Evolutionary conservation across 2,888 invertebrate species (phyloP).

Genomic region (Griposia aprilina): DNA sequence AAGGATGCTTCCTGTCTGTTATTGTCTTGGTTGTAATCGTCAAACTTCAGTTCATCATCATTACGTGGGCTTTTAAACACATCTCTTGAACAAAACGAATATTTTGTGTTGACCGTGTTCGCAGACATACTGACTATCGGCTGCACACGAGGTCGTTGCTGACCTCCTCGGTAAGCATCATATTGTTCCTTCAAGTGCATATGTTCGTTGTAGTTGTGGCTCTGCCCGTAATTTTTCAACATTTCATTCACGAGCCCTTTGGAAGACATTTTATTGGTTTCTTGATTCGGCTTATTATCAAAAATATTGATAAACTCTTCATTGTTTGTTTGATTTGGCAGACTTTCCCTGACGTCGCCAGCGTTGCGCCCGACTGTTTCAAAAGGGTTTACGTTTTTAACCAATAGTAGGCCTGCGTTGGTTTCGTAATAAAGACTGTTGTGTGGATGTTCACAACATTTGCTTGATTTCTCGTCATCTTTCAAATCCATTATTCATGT

Average conservation of each 20-base stretch:
- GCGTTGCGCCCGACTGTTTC: conserved; percentile 30
- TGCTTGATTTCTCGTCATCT: conserved; percentile 41
- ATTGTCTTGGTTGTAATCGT: conserved; percentile 33
- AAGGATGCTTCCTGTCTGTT: conserved; percentile 31
- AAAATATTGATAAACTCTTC: conserved; percentile 41
- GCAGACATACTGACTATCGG: conserved; percentile 22
- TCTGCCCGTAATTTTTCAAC: conserved; percentile 27
- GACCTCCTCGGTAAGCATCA: background rate
- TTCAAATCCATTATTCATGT: conserved; percentile 65
- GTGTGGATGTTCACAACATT: conserved; percentile 33
- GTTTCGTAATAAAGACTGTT: conserved; percentile 35
- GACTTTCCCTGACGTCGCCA: conserved; percentile 26
- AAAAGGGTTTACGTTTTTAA: conserved; percentile 49
- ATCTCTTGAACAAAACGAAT: conserved; percentile 31
- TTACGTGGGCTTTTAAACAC: conserved; percentile 5
- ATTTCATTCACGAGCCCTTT: conserved; percentile 34
- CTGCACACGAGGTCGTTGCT: conserved; percentile 13
- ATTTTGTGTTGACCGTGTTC: conserved; percentile 5
- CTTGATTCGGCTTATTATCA: conserved; percentile 29
- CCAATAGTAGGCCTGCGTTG: conserved; percentile 42
- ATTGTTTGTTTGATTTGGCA: conserved; percentile 36
- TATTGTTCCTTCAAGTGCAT: conserved; percentile 15
- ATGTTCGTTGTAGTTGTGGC: conserved; percentile 31
- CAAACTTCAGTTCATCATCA: conserved; percentile 20
- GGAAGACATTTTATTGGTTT: conserved; percentile 18